A percentile compares a stretch with the other conserved stretches of the same genome.
These are phyloP conservation scores for Manis pentadactyla DNA, from an alignment of 2,797 vertebrate genomes.

Conservation along the genomic window DNA sequence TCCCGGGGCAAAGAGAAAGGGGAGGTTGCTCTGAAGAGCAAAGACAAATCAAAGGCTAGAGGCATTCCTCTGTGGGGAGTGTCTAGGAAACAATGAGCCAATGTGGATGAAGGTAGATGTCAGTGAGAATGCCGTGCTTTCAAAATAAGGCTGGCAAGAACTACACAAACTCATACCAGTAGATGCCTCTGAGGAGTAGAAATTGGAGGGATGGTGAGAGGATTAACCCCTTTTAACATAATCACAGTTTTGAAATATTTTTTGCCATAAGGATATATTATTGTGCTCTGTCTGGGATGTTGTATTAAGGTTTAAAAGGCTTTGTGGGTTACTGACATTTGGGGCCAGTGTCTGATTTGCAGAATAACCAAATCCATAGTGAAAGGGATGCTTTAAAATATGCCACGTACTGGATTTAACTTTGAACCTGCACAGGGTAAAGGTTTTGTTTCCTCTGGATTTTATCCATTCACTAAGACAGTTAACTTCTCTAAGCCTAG, in stretches of 20 bases:
- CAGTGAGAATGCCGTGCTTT: background rate
- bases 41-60: background rate
- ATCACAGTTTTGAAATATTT: background rate
- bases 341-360: background rate
- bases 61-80: background rate
- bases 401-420: conserved; percentile 11
- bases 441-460: background rate
- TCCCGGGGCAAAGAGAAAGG: background rate
- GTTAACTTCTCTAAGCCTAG: background rate
- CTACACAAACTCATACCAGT: background rate
- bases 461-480: background rate
- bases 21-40: background rate
- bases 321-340: background rate
- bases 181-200: background rate
- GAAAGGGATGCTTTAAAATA: background rate
- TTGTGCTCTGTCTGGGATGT: background rate
- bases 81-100: background rate
- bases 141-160: background rate
- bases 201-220: background rate
- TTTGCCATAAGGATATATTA: background rate
- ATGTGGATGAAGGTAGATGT: background rate
- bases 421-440: background rate
- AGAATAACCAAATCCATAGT: background rate
- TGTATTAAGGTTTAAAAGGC: conserved; percentile 6
- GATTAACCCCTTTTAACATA: background rate